A percentile compares a stretch with the other conserved stretches of the same genome.
Conservation (phyloP, 2,113 vertebrate species). For the Leucosticte australis region DNA sequence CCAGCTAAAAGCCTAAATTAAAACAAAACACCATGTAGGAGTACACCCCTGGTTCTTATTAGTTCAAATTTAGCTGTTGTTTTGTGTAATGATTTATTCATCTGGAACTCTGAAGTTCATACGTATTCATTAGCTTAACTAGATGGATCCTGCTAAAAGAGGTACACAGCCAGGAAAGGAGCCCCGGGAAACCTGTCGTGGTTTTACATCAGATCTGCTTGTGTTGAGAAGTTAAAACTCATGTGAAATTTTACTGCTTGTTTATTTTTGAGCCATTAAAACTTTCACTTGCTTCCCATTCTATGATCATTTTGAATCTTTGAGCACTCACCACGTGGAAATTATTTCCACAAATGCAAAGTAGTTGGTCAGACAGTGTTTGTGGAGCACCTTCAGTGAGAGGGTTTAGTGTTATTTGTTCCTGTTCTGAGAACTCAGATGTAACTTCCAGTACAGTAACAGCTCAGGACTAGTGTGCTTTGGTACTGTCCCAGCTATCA, state of each 20-base stretch:
- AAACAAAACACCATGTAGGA: background rate
- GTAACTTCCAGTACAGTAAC: background rate
- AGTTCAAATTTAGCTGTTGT: background rate
- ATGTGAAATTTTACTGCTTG: background rate
- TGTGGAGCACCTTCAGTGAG: background rate
- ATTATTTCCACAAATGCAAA: background rate
- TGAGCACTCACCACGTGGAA: background rate
- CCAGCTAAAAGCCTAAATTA: background rate
- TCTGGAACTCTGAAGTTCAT: background rate
- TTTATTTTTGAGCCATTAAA: background rate
- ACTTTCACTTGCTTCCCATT: background rate
- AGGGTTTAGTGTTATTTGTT: background rate
- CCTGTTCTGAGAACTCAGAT: background rate
- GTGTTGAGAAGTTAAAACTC: background rate
- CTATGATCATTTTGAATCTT: background rate
- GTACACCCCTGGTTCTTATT: background rate
- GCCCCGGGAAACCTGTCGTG: background rate
- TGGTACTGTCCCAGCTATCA: background rate
- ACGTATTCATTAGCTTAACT: background rate
- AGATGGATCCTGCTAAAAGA: background rate
- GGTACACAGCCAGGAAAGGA: background rate
- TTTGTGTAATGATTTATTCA: background rate
- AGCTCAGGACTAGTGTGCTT: background rate
- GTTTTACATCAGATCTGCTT: background rate
- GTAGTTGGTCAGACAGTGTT: background rate